phyloP scores from a whole-genome alignment of 2,113 vertebrate genomes.

The Helogale parvula region DNA sequence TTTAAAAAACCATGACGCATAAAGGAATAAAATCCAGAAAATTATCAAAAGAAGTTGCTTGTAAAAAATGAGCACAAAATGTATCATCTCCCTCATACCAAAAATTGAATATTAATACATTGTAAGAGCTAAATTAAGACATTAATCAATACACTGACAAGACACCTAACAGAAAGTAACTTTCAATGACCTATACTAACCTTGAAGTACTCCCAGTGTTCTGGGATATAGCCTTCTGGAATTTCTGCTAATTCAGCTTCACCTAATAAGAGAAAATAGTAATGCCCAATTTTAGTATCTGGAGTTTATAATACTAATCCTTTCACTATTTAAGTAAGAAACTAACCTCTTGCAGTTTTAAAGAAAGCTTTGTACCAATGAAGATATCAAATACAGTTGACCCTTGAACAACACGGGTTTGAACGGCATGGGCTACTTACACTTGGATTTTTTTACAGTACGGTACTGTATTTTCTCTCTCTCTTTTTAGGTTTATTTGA shows the following conservation, averaged over 20 bases:
- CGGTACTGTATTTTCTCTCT: not conserved
- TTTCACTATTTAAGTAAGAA: constrained; percentile 40
- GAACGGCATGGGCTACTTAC: not conserved
- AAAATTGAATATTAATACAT: constrained; percentile 37
- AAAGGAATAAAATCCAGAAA: constrained; percentile 7
- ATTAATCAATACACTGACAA: not conserved
- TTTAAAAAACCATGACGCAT: not conserved
- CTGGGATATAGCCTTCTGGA: constrained; percentile 94
- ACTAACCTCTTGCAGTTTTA: not conserved
- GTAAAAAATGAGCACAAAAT: constrained; percentile 15
- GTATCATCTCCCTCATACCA: not conserved
- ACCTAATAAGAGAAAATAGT: constrained; percentile 84
- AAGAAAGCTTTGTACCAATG: not conserved
- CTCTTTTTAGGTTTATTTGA: not conserved
- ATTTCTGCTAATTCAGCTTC: constrained; percentile 94
- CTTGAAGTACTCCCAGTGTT: constrained; percentile 96
- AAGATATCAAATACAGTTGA: not conserved
- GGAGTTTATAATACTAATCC: not conserved
- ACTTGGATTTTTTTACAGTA: not conserved
- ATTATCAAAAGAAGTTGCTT: constrained; percentile 23
- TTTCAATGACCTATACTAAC: constrained; percentile 78
- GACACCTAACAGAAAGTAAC: not conserved
- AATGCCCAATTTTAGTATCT: not conserved
- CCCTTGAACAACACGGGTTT: not conserved
- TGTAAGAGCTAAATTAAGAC: constrained; percentile 23